Evolutionary conservation across 92 coral and sea anemone species (phyloP), one percentile per base, ranked within the genome.

Genomic region (Hydrozoanthus gracilis): DNA sequence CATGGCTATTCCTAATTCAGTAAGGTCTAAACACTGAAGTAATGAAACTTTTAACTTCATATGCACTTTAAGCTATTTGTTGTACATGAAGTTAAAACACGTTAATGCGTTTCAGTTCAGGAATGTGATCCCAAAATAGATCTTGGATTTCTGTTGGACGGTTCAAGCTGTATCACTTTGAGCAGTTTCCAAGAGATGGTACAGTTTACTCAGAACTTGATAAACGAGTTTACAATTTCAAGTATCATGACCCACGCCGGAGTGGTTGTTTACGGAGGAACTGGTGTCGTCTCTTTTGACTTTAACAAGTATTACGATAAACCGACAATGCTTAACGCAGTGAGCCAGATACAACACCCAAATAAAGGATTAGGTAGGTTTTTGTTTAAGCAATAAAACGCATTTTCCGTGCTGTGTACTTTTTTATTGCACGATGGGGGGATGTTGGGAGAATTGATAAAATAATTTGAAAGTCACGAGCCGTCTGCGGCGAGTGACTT

Each of bases 101-200:
- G 10, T n/a, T 15, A 9, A 8, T 8, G 15, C 44, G 35, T 76
- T 6, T 9, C 13, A 27, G 5, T 76, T 52, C 35, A 9, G 35
- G 62, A 56, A 35, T 79, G 84, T 51, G 17, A 79, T 17, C 84
- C 84, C 18, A 79, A 62, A 65, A 14, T 79, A 46, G 84, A 79
- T 48, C 84, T 79, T 62, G 84, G 73, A 46, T 79, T 79, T 62
- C 17, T 79, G 15, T 51, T 79, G 73, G 84, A 79, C 39, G 84
- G 84, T 9, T 79, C 84, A 14, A 17, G 46, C 11, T 61, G 84
- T 73, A 56, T 79, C 15, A 16, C 45, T 0, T 46, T 27, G 46
- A 2, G 4, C 8, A 79, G 64, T 27, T 79, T 79, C 67, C 56
- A 79, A 62, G 61, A 64, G 35, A 64, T 79, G 84, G 56, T 79